These are phyloP conservation scores for Lynx canadensis DNA, from an alignment of 2,113 vertebrate genomes.

Conservation along the genomic window DNA sequence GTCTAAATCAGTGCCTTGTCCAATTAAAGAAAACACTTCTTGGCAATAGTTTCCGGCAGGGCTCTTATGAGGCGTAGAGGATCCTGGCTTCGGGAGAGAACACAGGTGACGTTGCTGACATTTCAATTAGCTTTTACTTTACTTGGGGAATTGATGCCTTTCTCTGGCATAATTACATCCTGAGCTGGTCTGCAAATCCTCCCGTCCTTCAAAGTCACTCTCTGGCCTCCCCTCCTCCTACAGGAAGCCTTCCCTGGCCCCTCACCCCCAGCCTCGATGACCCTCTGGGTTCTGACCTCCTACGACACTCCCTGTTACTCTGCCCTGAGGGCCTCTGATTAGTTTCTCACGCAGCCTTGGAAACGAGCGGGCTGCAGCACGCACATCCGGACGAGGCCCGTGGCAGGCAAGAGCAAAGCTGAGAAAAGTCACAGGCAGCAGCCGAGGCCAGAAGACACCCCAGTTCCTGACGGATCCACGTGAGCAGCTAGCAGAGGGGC, in stretches of 20 bases:
- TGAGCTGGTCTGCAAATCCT: not conserved
- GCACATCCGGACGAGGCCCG: rapidly evolving
- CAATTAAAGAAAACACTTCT: slow-evolving; percentile 27
- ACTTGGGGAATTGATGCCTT: not conserved
- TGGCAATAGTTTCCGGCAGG: not conserved
- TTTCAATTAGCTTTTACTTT: slow-evolving; percentile 54
- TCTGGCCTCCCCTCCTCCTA: not conserved
- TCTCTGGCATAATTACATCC: not conserved
- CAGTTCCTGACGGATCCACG: not conserved
- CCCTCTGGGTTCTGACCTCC: not conserved
- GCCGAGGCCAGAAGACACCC: rapidly evolving
- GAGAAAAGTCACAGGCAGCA: not conserved
- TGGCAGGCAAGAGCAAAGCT: not conserved
- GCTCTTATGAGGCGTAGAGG: not conserved
- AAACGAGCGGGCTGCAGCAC: not conserved
- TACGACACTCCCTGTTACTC: not conserved
- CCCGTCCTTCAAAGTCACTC: not conserved
- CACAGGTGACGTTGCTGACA: not conserved
- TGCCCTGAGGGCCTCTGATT: no score
- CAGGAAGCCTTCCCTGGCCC: not conserved
- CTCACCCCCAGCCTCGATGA: not conserved
- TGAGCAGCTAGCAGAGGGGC: not conserved
- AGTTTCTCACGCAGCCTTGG: not conserved
- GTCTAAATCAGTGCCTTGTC: slow-evolving; percentile 35
- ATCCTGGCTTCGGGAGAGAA: not conserved